Evolutionary conservation across 2,888 invertebrate species (phyloP).

Genomic region (Ditula angustiorana): DNA sequence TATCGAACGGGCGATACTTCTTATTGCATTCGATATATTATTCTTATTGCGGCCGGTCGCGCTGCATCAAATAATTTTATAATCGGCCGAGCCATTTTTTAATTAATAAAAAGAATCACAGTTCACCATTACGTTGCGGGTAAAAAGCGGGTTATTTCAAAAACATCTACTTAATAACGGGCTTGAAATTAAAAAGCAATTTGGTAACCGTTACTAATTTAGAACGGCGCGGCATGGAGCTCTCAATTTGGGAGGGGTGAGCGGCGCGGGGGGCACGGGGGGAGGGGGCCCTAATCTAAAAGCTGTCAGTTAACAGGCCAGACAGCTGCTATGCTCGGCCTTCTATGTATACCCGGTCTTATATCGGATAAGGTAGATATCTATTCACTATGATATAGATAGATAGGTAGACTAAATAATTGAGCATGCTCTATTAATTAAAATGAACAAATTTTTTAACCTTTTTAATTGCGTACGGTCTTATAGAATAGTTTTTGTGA

Average conservation of each 20-base stretch:
- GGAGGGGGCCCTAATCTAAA: constrained; percentile 78
- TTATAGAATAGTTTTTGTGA: not conserved
- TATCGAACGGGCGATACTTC: constrained; percentile 62
- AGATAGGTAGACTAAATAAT: not conserved
- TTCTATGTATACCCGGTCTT: constrained; percentile 65
- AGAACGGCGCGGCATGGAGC: constrained; percentile 71
- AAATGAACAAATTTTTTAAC: not conserved
- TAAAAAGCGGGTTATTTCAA: constrained; percentile 40
- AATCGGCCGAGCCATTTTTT: constrained; percentile 38
- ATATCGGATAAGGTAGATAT: constrained; percentile 48
- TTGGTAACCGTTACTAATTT: constrained; percentile 84
- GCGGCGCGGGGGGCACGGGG: constrained; percentile 50
- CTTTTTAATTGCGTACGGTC: not conserved
- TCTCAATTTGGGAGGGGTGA: constrained; percentile 78
- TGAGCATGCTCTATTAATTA: not conserved
- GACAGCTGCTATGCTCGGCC: constrained; percentile 67
- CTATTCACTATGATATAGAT: not conserved
- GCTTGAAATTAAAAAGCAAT: constrained; percentile 83
- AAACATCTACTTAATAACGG: constrained; percentile 74
- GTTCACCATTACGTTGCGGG: constrained; percentile 40
- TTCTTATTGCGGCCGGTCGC: constrained; percentile 41
- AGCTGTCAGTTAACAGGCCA: constrained; percentile 78
- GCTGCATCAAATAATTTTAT: constrained; percentile 40
- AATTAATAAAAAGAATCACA: constrained; percentile 44
- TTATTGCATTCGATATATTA: constrained; percentile 54